Conservation (phyloP, 2,797 vertebrate species). For the Lagodon rhomboides region DNA sequence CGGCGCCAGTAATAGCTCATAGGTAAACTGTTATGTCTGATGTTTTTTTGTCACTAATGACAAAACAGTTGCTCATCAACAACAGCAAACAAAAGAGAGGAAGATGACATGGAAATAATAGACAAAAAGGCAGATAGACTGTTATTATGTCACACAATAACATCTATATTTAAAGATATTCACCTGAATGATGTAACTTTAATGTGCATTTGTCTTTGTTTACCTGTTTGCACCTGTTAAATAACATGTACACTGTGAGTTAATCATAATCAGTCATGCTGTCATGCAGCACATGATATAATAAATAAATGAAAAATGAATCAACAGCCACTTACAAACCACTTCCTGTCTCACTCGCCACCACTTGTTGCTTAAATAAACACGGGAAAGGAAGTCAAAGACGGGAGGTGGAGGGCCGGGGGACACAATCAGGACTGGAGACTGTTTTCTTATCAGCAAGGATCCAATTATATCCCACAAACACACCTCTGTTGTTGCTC, state of each 20-base stretch:
- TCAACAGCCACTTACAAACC: conserved; percentile 20
- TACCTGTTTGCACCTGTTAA: neutral
- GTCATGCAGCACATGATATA: neutral
- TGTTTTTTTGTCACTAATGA: conserved; percentile 38
- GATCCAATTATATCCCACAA: conserved; percentile 28
- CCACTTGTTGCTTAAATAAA: conserved; percentile 42
- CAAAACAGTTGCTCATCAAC: conserved; percentile 36
- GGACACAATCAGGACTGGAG: conserved; percentile 24
- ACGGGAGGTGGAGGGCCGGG: neutral
- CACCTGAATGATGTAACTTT: neutral
- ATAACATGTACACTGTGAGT: neutral
- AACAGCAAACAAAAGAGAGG: conserved; percentile 22
- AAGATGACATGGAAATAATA: conserved; percentile 15
- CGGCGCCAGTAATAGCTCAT: conserved; percentile 53
- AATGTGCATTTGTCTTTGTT: neutral
- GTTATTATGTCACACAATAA: neutral
- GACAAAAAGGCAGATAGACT: conserved; percentile 5
- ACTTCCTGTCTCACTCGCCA: conserved; percentile 9
- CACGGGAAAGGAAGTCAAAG: conserved; percentile 12
- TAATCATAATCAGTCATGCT: neutral
- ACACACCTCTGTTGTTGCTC: neutral
- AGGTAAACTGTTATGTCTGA: conserved; percentile 72
- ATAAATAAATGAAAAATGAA: conserved; percentile 5
- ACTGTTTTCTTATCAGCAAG: conserved; percentile 41
- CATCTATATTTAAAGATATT: conserved; percentile 1